Conservation (phyloP, 2,888 invertebrate genomes). For the Boloria selene region DNA sequence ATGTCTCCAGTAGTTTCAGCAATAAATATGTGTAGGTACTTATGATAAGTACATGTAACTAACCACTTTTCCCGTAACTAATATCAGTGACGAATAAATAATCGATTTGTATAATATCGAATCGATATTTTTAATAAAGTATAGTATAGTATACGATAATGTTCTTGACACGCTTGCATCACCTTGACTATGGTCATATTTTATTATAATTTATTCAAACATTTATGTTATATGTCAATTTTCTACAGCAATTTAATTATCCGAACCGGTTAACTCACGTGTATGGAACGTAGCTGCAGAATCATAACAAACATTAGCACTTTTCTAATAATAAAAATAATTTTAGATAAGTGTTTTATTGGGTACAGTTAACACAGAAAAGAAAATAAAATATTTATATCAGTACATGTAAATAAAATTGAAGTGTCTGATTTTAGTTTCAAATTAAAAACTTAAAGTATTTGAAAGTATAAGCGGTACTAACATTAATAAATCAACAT, state of each 20-base stretch:
- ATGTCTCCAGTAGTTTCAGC: too few species aligned
- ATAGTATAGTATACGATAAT: conserved; percentile 9
- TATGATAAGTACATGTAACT: neutral
- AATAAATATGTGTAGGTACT: too few species aligned
- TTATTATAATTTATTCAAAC: conserved; percentile 19
- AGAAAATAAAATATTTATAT: too few species aligned
- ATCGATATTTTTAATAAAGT: conserved; percentile 12
- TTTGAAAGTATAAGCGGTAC: too few species aligned
- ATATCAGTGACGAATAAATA: neutral
- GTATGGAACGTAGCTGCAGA: conserved; percentile 8
- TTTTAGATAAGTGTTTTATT: too few species aligned
- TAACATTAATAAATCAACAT: too few species aligned
- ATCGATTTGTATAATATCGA: conserved; percentile 8
- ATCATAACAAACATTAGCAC: neutral
- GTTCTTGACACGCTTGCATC: conserved; percentile 18
- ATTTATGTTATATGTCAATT: conserved; percentile 24
- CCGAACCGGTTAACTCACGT: conserved; percentile 24
- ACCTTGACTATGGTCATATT: conserved; percentile 21
- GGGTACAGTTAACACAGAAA: too few species aligned
- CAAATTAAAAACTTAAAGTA: too few species aligned
- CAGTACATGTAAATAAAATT: too few species aligned
- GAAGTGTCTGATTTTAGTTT: too few species aligned
- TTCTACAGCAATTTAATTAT: conserved; percentile 20
- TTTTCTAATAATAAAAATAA: too few species aligned
- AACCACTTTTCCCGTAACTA: neutral